phyloP scores from a whole-genome alignment of 1,140 invertebrate species.

The Lordiphosa mommai region DNA sequence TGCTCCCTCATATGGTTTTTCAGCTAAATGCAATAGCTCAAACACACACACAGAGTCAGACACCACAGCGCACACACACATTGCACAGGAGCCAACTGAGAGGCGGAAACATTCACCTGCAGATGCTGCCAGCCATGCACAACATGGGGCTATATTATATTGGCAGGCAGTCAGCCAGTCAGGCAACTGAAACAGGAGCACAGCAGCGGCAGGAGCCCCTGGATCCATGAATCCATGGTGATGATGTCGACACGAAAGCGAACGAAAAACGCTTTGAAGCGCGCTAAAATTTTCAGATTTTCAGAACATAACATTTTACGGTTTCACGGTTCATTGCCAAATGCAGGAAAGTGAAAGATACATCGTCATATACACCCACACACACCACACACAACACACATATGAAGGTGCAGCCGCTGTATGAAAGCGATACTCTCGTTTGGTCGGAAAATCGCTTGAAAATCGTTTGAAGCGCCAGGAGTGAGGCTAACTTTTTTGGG shows the following conservation, averaged over 20 bases:
- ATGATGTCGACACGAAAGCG: constrained; percentile 8
- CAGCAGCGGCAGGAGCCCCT: constrained; percentile 11
- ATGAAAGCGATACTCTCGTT: constrained; percentile 57
- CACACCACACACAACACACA: constrained; percentile 2
- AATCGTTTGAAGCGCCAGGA: constrained; percentile 43
- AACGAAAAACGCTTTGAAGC: constrained; percentile 52
- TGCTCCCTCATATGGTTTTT: neutral
- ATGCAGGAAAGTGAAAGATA: constrained; percentile 75
- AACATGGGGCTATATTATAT: constrained; percentile 36
- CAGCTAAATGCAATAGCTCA: neutral
- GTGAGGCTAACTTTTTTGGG: constrained; percentile 54
- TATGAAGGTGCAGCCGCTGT: constrained; percentile 3
- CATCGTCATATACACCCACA: constrained; percentile 26
- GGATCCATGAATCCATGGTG: constrained; percentile 7
- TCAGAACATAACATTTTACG: constrained; percentile 76
- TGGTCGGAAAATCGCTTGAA: constrained; percentile 43
- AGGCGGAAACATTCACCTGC: constrained; percentile 11
- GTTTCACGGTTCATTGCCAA: constrained; percentile 74
- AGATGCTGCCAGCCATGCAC: constrained; percentile 9
- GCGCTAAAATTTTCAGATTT: constrained; percentile 72
- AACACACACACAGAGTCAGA: neutral
- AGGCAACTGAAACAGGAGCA: neutral
- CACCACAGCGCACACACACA: neutral
- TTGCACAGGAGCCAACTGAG: neutral
- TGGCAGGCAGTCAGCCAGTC: constrained; percentile 37